Evolutionary conservation across 1,140 invertebrate genomes (phyloP).

Genomic region (Hermetia illucens): DNA sequence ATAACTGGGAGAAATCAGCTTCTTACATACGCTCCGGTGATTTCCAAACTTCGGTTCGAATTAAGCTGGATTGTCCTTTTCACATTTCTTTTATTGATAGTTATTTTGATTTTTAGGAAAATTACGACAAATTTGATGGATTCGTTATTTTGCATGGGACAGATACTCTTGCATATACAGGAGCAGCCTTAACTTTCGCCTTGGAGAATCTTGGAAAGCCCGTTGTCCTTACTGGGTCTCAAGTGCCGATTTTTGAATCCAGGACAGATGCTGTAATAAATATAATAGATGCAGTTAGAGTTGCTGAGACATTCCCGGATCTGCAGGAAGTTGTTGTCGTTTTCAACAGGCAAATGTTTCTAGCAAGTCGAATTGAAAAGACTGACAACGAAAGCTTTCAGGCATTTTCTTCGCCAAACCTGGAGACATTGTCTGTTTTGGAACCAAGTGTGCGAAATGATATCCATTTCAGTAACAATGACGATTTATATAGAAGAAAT

Average conservation of each 20-base stretch:
- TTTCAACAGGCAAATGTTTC: conserved; percentile 70
- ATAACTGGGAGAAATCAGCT: no score
- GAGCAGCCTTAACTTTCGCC: conserved; percentile 87
- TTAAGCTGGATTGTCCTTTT: no score
- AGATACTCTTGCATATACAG: conserved; percentile 87
- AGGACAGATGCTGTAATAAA: conserved; percentile 80
- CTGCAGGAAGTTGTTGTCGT: conserved; percentile 81
- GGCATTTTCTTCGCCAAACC: conserved; percentile 82
- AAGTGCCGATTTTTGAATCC: conserved; percentile 79
- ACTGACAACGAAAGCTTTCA: conserved; percentile 57
- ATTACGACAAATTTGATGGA: conserved; percentile 68
- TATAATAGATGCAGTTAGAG: conserved; percentile 71
- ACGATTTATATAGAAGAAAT: conserved; percentile 45
- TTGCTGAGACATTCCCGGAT: conserved; percentile 80
- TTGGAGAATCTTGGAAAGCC: conserved; percentile 82
- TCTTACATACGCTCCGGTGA: no score
- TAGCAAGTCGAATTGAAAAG: conserved; percentile 76
- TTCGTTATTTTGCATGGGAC: conserved; percentile 92
- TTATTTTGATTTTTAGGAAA: conserved; percentile 49
- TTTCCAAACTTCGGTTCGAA: no score
- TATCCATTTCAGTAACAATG: conserved; percentile 57
- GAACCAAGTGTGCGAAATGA: conserved; percentile 60
- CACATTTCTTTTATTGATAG: conserved; percentile 11
- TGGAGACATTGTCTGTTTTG: conserved; percentile 53
- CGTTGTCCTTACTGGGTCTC: conserved; percentile 72